These are phyloP conservation scores for Archips xylosteana DNA, from an alignment of 2,888 invertebrate species.

Conservation along the genomic window DNA sequence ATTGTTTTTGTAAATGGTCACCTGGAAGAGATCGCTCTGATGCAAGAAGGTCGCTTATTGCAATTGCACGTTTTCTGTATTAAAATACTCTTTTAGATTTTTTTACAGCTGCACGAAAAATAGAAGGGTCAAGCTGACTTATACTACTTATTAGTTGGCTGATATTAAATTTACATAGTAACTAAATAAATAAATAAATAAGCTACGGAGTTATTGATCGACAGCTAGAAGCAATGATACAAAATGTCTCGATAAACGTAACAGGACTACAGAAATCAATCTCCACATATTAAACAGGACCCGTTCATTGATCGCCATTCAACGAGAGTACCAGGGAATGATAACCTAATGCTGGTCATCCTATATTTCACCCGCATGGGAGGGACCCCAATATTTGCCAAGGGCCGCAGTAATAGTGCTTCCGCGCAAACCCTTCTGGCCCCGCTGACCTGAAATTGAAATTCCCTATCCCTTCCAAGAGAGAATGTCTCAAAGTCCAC, in stretches of 20 bases:
- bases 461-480: constrained; percentile 49
- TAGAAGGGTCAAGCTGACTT: too few species aligned
- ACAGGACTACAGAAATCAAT: not conserved
- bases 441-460: constrained; percentile 52
- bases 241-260: not conserved
- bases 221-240: too few species aligned
- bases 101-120: too few species aligned
- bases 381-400: constrained; percentile 49
- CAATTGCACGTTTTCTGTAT: too few species aligned
- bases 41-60: too few species aligned
- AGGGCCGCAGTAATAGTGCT: constrained; percentile 51
- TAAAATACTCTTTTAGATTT: too few species aligned
- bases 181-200: too few species aligned
- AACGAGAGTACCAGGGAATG: constrained; percentile 38
- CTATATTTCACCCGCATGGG: constrained; percentile 50
- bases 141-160: too few species aligned
- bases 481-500: constrained; percentile 43
- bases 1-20: too few species aligned
- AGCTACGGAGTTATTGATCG: too few species aligned
- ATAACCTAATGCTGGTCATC: constrained; percentile 41
- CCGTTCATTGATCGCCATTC: constrained; percentile 17
- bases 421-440: constrained; percentile 51
- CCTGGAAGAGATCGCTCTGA: too few species aligned
- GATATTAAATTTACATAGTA: too few species aligned
- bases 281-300: not conserved